Percentiles rank a stretch among this genome's conserved stretches.
These are phyloP conservation scores for Meda fulgida DNA, from an alignment of 2,797 vertebrate species.

Conservation along the genomic window DNA sequence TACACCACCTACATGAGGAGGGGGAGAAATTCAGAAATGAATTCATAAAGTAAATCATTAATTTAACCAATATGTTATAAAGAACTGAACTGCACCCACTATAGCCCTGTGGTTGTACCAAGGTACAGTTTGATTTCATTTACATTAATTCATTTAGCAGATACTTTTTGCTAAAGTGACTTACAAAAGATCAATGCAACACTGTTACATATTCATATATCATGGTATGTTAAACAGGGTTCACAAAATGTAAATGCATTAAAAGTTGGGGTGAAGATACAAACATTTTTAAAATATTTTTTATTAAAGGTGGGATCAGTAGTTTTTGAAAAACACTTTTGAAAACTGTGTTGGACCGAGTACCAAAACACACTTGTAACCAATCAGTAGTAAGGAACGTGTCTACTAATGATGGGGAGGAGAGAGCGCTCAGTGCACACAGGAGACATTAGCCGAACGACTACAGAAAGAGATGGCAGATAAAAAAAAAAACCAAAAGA, in stretches of 20 bases:
- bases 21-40: not conserved
- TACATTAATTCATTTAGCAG: not conserved
- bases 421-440: too few species aligned
- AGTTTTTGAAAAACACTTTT: too few species aligned
- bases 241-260: not conserved
- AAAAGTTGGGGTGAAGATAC: too few species aligned
- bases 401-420: too few species aligned
- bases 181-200: not conserved
- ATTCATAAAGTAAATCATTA: not conserved
- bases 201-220: not conserved
- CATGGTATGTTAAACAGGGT: not conserved
- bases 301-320: not conserved
- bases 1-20: conserved; percentile 84
- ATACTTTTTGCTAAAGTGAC: not conserved
- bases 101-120: not conserved
- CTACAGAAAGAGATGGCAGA: too few species aligned
- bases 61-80: not conserved
- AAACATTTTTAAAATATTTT: not conserved
- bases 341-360: too few species aligned
- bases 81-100: not conserved
- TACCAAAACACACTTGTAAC: too few species aligned
- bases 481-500: too few species aligned
- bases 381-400: too few species aligned
- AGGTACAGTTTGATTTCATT: not conserved
- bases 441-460: too few species aligned